Conservation (phyloP, 2,888 invertebrate species). For the Saturnia japonica region DNA sequence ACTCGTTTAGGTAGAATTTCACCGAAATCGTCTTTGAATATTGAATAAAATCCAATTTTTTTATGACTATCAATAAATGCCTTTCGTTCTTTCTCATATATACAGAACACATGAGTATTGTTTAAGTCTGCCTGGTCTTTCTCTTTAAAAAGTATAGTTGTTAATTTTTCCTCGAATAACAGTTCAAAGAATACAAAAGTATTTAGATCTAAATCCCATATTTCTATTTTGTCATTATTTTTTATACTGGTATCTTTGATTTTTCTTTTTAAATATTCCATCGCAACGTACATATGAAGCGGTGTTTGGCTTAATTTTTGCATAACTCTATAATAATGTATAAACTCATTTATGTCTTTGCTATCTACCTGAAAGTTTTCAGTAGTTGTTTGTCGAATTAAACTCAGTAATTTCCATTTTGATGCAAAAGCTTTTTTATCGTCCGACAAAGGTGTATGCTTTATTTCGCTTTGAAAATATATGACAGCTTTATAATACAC, state of each 20-base stretch:
- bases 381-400: neutral
- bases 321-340: neutral
- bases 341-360: neutral
- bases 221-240: constrained; percentile 14
- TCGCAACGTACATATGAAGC: constrained; percentile 28
- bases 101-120: constrained; percentile 20
- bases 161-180: constrained; percentile 28
- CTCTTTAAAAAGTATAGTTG: constrained; percentile 26
- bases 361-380: neutral
- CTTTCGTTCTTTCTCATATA: constrained; percentile 26
- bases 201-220: constrained; percentile 24
- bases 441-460: neutral
- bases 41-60: constrained; percentile 26
- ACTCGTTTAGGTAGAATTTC: neutral
- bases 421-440: neutral
- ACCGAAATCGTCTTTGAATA: constrained; percentile 16
- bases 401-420: neutral
- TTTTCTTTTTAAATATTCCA: constrained; percentile 24
- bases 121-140: constrained; percentile 27
- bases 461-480: constrained; percentile 17
- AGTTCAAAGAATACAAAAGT: constrained; percentile 25
- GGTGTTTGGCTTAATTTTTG: constrained; percentile 19
- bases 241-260: constrained; percentile 14
- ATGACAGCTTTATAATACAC: constrained; percentile 15
- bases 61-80: constrained; percentile 27